Base-by-base conservation (phyloP, 2,113 vertebrate species). In the Rhabdomys dilectus region DNA sequence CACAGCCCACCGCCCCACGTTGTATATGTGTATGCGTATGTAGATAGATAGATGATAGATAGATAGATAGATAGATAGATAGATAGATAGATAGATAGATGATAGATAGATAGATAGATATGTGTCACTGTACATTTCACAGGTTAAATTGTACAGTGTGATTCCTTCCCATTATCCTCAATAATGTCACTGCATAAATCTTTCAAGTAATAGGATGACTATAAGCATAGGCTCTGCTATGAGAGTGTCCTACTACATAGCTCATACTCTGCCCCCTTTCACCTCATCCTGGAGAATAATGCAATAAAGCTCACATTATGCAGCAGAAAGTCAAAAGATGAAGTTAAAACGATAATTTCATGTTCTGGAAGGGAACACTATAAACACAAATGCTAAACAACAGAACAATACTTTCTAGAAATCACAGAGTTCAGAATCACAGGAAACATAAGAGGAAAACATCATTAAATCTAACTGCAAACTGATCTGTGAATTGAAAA, bases 381-480 rank as follows among this genome's bases (percentile, higher is more conserved):
- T 62, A 66, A 91, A 85, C n/a, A 39, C 10, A 84, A 92, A 60
- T 7, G 91, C 72, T 73, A 68, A n/a, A 91, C 34, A 91, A 73
- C 15, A 93, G 26, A 92, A 92, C 13, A 73, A 76, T 53, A 48
- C 19, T 73, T 96, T 36, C 72, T 95, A 89, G 86, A 75, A 89
- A 80, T 91, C 76, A 62, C 62, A 84, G 29, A 97, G 10, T 87
- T 92, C 86, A 93, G 96, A 89, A 91, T 91, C 75, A 82, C 34
- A 78, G 53, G 78, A 94, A 93, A 94, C 78, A n/a, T 53, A 70
- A 72, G 64, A 66, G 12, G 64, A 70, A 97, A 96, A 58, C 34
- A 91, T 72, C 56, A 86, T 91, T 95, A 96, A 89, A 75, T 78
- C 60, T 95, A 56, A 82, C 72, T 95, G 36, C 82, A 94, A 91